Evolutionary conservation across 1,140 invertebrate species (phyloP).

Genomic region (Zaprionus inermis): DNA sequence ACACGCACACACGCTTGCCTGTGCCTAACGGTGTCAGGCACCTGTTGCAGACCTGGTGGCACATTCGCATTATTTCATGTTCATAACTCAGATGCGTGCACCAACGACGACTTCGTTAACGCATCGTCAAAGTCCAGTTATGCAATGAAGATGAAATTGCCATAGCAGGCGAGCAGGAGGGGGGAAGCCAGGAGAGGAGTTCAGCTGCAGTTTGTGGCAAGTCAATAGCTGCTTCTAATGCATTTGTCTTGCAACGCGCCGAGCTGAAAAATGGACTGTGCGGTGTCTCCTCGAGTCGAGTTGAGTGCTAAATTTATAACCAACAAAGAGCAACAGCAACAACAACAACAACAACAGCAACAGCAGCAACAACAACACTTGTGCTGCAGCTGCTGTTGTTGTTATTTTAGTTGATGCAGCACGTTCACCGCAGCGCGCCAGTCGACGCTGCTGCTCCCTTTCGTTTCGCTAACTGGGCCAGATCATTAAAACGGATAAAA

Average conservation of each 20-base stretch:
- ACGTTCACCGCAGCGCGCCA: constrained; percentile 63
- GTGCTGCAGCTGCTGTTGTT: constrained; percentile 36
- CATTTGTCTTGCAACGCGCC: constrained; percentile 57
- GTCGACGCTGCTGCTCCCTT: constrained; percentile 60
- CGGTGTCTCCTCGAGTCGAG: constrained; percentile 24
- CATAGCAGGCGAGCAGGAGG: neutral
- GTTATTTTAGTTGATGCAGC: constrained; percentile 32
- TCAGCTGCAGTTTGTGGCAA: constrained; percentile 20
- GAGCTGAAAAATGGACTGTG: constrained; percentile 61
- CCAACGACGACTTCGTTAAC: constrained; percentile 68
- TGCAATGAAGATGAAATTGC: constrained; percentile 69
- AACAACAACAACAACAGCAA: constrained; percentile 28
- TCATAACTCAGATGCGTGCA: constrained; percentile 76
- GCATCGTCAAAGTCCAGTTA: constrained; percentile 80
- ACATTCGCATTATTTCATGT: constrained; percentile 78
- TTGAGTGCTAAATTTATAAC: constrained; percentile 77
- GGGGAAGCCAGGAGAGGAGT: neutral
- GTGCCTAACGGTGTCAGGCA: constrained; percentile 64
- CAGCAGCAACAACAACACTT: constrained; percentile 21
- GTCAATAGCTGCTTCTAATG: constrained; percentile 72
- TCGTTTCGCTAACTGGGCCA: constrained; percentile 79
- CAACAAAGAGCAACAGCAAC: constrained; percentile 41
- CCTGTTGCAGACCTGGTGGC: constrained; percentile 65
- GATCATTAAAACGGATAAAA: constrained; percentile 82
- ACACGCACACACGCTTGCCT: neutral